Evolutionary conservation across 2,113 vertebrate species (phyloP).

Genomic region (Zeus faber): DNA sequence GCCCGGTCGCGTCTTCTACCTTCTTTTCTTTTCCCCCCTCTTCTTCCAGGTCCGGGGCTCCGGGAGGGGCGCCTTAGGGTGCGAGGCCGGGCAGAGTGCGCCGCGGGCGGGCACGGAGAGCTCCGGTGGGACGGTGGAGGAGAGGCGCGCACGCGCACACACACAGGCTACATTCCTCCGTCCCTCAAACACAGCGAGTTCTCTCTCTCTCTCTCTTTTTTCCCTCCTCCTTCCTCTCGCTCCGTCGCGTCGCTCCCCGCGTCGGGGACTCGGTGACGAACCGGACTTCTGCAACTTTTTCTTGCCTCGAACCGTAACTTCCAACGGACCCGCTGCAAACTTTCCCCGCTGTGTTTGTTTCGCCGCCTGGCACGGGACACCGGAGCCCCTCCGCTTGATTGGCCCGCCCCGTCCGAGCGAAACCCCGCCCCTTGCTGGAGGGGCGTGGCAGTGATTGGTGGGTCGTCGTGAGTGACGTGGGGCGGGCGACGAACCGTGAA

Average conservation of each 20-base stretch:
- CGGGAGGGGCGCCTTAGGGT: background rate
- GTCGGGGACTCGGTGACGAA: no score
- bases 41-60: background rate
- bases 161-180: background rate
- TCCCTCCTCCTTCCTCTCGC: background rate
- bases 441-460: no score
- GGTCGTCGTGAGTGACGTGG: no score
- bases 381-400: background rate
- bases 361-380: background rate
- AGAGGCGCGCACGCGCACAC: constrained; percentile 1
- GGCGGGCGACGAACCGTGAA: no score
- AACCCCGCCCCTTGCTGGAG: background rate
- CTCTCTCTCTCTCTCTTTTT: background rate
- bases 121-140: background rate
- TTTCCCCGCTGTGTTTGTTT: background rate
- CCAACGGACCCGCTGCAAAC: no score
- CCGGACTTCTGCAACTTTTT: background rate
- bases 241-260: no score
- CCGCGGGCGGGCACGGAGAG: background rate
- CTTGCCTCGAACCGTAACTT: background rate
- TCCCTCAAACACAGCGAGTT: no score
- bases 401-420: no score
- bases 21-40: no score
- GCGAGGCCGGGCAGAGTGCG: background rate
- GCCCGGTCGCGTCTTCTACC: no score